These are phyloP conservation scores for Rhinoraja longicauda DNA, from an alignment of 2,797 vertebrate species.

Conservation along the genomic window DNA sequence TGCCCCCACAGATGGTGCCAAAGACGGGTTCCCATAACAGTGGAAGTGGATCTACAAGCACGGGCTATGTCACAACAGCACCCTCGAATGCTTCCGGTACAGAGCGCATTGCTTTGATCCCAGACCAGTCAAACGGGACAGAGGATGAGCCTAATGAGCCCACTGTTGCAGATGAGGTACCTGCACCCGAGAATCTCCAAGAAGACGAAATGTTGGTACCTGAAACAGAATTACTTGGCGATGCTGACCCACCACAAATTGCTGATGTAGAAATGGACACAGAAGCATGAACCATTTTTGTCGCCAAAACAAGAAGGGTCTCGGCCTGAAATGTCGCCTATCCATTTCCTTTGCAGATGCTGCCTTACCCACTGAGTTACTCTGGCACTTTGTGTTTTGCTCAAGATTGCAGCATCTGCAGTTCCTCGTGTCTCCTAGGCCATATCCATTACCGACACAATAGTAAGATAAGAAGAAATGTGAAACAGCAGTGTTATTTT, in stretches of 20 bases:
- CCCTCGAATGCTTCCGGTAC: slow-evolving; percentile 77
- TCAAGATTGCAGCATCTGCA: no score
- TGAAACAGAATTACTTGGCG: slow-evolving; percentile 83
- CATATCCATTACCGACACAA: not conserved
- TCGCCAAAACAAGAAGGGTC: not conserved
- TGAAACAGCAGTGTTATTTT: slow-evolving; percentile 6
- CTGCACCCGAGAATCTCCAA: slow-evolving; percentile 58
- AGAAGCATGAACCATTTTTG: slow-evolving; percentile 57
- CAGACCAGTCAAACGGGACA: slow-evolving; percentile 58
- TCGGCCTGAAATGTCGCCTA: no score
- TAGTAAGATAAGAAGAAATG: not conserved
- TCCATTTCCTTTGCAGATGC: no score
- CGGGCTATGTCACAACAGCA: slow-evolving; percentile 85
- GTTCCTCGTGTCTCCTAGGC: not conserved
- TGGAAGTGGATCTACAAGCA: slow-evolving; percentile 90
- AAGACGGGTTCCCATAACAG: slow-evolving; percentile 90
- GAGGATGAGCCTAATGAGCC: slow-evolving; percentile 59
- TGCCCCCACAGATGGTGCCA: slow-evolving; percentile 70
- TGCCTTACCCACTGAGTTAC: no score
- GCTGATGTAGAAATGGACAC: slow-evolving; percentile 64
- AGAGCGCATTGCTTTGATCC: slow-evolving; percentile 72
- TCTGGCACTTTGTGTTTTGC: no score
- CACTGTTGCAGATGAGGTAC: slow-evolving; percentile 54
- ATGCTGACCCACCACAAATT: slow-evolving; percentile 71
- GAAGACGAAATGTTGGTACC: slow-evolving; percentile 71